These are phyloP conservation scores for Neolamprologus falcicula DNA, from an alignment of 2,113 vertebrate species.

Conservation along the genomic window DNA sequence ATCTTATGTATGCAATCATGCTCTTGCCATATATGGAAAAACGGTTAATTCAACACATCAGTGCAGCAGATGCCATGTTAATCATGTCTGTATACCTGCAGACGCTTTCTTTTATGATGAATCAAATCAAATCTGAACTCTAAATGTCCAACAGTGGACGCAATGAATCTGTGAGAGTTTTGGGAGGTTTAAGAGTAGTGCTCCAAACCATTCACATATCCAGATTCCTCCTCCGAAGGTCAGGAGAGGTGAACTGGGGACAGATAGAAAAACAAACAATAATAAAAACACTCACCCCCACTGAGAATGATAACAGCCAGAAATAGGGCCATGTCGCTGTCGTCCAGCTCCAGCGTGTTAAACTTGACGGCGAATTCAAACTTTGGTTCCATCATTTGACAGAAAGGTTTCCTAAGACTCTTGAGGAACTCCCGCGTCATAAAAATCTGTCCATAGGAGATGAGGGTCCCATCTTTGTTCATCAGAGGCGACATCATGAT, in stretches of 20 bases:
- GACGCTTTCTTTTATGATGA: not conserved
- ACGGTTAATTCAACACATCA: not conserved
- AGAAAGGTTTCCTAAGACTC: slow-evolving; percentile 92
- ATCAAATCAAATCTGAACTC: not conserved
- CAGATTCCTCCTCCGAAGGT: not conserved
- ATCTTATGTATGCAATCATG: not conserved
- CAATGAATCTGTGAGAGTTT: not conserved
- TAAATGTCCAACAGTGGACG: not conserved
- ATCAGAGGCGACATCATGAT: slow-evolving; percentile 94
- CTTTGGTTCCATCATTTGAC: slow-evolving; percentile 98
- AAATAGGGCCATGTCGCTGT: slow-evolving; percentile 97
- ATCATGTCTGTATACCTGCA: not conserved
- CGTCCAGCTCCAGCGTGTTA: slow-evolving; percentile 94
- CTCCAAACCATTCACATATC: not conserved
- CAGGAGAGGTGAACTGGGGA: not conserved
- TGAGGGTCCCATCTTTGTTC: slow-evolving; percentile 97
- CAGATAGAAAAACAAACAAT: not conserved
- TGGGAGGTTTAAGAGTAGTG: not conserved
- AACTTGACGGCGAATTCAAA: slow-evolving; percentile 98
- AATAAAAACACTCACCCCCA: slow-evolving; percentile 76
- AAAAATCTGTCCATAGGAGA: slow-evolving; percentile 94
- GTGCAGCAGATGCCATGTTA: not conserved
- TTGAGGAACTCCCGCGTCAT: slow-evolving; percentile 98
- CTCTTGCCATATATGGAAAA: not conserved
- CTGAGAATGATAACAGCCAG: slow-evolving; percentile 97